A percentile compares a stretch with the other conserved stretches of the same genome.
phyloP scores from a whole-genome alignment of 2,797 vertebrate genomes.

The Hoplostethus mediterraneus region DNA sequence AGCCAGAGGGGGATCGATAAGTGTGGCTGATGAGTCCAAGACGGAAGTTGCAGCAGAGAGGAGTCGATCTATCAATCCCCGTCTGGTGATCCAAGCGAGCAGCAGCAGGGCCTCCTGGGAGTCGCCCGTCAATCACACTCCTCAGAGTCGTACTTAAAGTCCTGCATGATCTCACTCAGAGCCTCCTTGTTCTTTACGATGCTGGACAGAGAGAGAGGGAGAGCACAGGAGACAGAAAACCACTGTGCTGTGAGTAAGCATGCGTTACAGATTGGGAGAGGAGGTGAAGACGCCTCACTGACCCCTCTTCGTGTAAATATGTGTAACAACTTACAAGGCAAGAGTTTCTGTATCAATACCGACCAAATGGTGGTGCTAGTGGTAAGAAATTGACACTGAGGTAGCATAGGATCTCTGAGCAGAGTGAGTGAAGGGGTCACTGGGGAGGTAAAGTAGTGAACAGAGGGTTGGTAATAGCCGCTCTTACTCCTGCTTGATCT shows the following conservation, averaged over 20 bases:
- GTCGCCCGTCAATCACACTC: slow-evolving; percentile 84
- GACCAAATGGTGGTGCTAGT: neutral
- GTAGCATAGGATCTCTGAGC: neutral
- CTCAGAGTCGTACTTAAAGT: slow-evolving; percentile 97
- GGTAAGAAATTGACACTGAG: slow-evolving; percentile 5
- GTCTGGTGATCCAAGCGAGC: slow-evolving; percentile 36
- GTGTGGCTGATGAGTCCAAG: slow-evolving; percentile 54
- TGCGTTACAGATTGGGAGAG: neutral
- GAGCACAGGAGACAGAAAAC: slow-evolving; percentile 2
- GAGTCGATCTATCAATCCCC: slow-evolving; percentile 49
- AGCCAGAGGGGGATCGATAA: slow-evolving; percentile 65
- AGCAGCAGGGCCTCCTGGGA: slow-evolving; percentile 27
- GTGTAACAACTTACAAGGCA: neutral
- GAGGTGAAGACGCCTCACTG: neutral
- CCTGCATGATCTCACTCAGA: slow-evolving; percentile 96
- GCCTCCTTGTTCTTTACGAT: slow-evolving; percentile 96
- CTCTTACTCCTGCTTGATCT: slow-evolving; percentile 90
- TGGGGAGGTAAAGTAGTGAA: slow-evolving; percentile 35
- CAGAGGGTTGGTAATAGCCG: slow-evolving; percentile 34
- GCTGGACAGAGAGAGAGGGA: slow-evolving; percentile 72
- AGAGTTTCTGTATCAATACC: neutral
- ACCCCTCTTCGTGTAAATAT: neutral
- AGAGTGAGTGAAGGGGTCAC: slow-evolving; percentile 43
- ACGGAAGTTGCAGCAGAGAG: slow-evolving; percentile 56
- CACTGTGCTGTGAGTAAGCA: neutral